Evolutionary conservation across 1,140 invertebrate species (phyloP).

Genomic region (Drosophila lacteicornis): DNA sequence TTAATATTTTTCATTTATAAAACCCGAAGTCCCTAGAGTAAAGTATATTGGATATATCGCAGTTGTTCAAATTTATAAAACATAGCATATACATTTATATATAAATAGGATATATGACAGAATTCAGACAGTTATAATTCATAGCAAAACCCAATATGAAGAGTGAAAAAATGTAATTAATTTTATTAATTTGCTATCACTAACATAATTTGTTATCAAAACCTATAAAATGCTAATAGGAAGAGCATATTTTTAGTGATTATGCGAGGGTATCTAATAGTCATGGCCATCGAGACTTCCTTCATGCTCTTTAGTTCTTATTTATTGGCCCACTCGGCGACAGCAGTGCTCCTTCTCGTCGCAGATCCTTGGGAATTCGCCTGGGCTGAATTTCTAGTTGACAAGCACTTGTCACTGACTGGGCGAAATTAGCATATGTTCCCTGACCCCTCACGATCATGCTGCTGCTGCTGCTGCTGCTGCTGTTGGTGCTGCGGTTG

Average conservation of each 20-base stretch:
- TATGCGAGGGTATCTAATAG: neutral
- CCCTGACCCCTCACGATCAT: constrained; percentile 11
- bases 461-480: constrained; percentile 50
- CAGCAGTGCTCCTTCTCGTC: constrained; percentile 16
- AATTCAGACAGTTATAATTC: too few relatives aligned
- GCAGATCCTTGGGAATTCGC: constrained; percentile 25
- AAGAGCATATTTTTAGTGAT: neutral
- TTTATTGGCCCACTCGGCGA: constrained; percentile 60
- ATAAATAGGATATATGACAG: neutral
- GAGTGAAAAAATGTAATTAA: too few relatives aligned
- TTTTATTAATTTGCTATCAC: too few relatives aligned
- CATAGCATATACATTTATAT: too few relatives aligned
- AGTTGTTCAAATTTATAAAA: neutral
- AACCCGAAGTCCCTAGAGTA: neutral
- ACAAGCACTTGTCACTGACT: constrained; percentile 74
- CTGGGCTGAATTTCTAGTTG: constrained; percentile 35
- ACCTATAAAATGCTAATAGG: neutral
- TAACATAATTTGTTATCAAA: too few relatives aligned
- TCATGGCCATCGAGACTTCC: too few relatives aligned
- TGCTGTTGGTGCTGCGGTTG: constrained; percentile 30
- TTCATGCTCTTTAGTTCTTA: constrained; percentile 52
- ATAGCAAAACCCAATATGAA: too few relatives aligned
- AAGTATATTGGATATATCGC: neutral
- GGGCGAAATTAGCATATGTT: constrained; percentile 36
- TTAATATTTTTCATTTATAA: constrained; percentile 78